Evolutionary conservation across 2,113 vertebrate species (phyloP), one percentile per base, ranked within the genome.

Genomic region (Ia io): DNA sequence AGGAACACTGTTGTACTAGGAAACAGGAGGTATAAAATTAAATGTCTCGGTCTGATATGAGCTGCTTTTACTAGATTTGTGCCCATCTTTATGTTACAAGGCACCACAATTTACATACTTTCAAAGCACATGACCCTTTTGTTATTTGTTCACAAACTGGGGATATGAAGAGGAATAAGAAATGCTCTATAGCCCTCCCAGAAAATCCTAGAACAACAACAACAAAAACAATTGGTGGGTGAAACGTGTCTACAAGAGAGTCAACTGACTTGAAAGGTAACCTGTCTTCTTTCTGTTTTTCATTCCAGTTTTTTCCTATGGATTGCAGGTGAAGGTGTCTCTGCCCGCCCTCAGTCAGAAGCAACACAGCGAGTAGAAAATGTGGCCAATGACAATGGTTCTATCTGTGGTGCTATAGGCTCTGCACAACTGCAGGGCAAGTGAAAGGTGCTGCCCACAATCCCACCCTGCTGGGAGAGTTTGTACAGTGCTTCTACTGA

Each of bases 191-290:
- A 49, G 61, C 25, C 11, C 40, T 90, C 65, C 78, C 44, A 92
- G 71, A 90, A 69, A 90, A 63, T 82, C 20, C 59, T 78, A 69
- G 25, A 73, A 88, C 28, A 93, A 95, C 83, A 74, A 95, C 90
- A 80, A 30, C 61, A 84, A 18, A 92, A 94, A 94, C 76, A 30
- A 80, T 47, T 88, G 20, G 23, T 49, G 32, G 44, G 28, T 71
- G n/a, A 90, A 88, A 83, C 18, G 13, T 84, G 42, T 84, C 90
- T 85, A 79, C 44, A 73, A 85, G 23, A 49, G 53, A 35, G 44
- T 84, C 69, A 71, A 28, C 84, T 42, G 65, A 67, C 77, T 95
- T 87, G 79, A 89, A 91, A 88, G 67, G 92, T 61, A 82, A 84
- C 78, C n/a, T 23, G 28, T 8, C 47, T 94, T 8, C 47, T 94